Base-by-base conservation (phyloP, 2,888 invertebrate species). In the Tachina fera region DNA sequence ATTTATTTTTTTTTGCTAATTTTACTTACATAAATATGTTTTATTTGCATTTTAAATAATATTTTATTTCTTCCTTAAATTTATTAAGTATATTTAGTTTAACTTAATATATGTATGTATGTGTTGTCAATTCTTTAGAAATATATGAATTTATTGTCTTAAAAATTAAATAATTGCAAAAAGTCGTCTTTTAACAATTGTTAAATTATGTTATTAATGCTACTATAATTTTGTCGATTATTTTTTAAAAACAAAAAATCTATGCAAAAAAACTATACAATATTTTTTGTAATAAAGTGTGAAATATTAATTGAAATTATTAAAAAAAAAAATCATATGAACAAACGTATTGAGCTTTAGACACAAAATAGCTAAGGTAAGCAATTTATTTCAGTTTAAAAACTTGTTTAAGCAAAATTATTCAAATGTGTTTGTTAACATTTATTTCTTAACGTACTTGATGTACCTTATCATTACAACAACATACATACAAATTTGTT, bases 141-240 rank as follows among this genome's bases (percentile, higher is more conserved):
- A 45, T n/a, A 71, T 74, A 67, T 68, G 61, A 53, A 81, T 75
- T 81, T 75, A 81, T 75, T 81, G 39, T 65, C 53, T 70, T 56
- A 58, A 58, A 11, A 58, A 9, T 51, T 67, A 67, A 9, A 53
- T 51, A 70, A 51, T 68, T 68, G 9, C 41, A 53, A n/a, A 67
- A 31, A 31, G 31, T 41, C 51, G 2, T 51, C 13, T 68, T 16
- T 10, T n/a, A 47, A 72, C 45, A 49, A 49, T 72, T 49, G 61
- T 63, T 63, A 51, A 49, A 31, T 74, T 41, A 63, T 6, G 47
- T 47, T 60, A 74, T 68, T 77, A 51, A 63, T 63, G n/a, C 51
- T 53, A 31, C 31, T 31, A 31, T 31, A 43, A 56, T 39, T 63
- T 65, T 65, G 53, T 43, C 4, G 9, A 53, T 67, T 49, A 67